Evolutionary conservation across 2,797 vertebrate genomes (phyloP), one percentile per base, ranked within the genome.

Genomic region (Masticophis lateralis): DNA sequence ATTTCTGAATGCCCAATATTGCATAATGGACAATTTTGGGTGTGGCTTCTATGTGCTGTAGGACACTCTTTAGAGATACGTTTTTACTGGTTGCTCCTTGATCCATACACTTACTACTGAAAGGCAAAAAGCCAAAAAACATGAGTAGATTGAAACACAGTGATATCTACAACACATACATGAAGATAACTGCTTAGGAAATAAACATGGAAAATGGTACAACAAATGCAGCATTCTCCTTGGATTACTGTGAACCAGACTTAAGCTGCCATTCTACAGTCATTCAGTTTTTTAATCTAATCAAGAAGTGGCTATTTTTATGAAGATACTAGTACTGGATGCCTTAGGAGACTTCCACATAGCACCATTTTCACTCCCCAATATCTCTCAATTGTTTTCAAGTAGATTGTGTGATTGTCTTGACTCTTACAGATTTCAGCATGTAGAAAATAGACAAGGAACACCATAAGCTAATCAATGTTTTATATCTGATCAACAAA

Each of bases 11-110:
- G 1, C 99, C 99, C 86, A 99, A 98, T 97, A 99, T 98, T 0
- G 99, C 98, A 5, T 99, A 99, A 94, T 98, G 98, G 90, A 98
- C 96, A 94, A 99, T 98, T 97, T 99, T 99, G 0, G 99, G 99
- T 8, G 99, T 99, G 86, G 97, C 98, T 97, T 99, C 99, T 96
- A 99, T 98, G 90, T 99, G 99, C 95, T 99, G 98, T 95, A 99
- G 97, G 91, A 99, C 97, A 0, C 95, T 98, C 97, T 99, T 99
- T 94, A 99, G 96, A 60, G 99, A 99, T 88, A 99, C 98, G 8
- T 98, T 99, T 97, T 98, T 98, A 95, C 97, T 95, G 92, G 95
- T 94, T 86, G 97, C 90, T 47, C 96, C 95, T 86, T 97, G 97
- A 56, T 99, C 98, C 61, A 97, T 95, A 5, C 97, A 93, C 87